Base-by-base conservation (phyloP, 2,797 vertebrate species). In the Ptychobarbus kaznakovi region DNA sequence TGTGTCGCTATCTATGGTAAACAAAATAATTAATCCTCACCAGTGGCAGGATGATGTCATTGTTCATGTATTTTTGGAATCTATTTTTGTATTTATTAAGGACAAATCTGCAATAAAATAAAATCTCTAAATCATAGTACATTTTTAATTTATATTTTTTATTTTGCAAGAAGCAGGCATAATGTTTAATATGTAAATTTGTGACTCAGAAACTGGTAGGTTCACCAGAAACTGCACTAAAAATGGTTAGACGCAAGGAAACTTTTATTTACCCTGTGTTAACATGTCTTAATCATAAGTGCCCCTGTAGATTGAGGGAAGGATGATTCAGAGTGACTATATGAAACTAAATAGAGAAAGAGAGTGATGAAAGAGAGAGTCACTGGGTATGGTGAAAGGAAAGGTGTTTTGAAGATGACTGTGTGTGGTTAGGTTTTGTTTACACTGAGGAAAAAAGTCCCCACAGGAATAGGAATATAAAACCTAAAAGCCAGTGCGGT, bases 301-400 rank as follows among this genome's bases (percentile, higher is more conserved):
- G 35, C 16, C 63, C n/a, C 35, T 78, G 22, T 53, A 56, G 74
- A 58, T 22, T 0, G 18, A 77, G 73, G 46, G 15, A 77, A 42
- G n/a, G 35, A 42, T 84, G 74, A 84, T 78, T 84, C 82, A 83
- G 73, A 83, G 46, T 77, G 73, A 76, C 73, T 66, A 7, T 66
- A 7, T n/a, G 46, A 66, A 78, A n/a, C n/a, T 56, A 69, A 84
- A 84, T 12, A 10, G 20, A 77, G 32, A 76, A 8, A 78, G 51
- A n/a, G 7, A 78, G 74, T 44, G 38, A 84, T 66, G 12, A 42
- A 42, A 56, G 32, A 68, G 58, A 84, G 40, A 84, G 63, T 84
- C 61, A 77, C 38, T 65, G 42, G 25, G 63, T 44, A 56, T 51
- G 18, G 42, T 73, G 20, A 2, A 58, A 44, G 4, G 6, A 73